Evolutionary conservation across 2,113 vertebrate species (phyloP).

Genomic region (Nerophis ophidion): DNA sequence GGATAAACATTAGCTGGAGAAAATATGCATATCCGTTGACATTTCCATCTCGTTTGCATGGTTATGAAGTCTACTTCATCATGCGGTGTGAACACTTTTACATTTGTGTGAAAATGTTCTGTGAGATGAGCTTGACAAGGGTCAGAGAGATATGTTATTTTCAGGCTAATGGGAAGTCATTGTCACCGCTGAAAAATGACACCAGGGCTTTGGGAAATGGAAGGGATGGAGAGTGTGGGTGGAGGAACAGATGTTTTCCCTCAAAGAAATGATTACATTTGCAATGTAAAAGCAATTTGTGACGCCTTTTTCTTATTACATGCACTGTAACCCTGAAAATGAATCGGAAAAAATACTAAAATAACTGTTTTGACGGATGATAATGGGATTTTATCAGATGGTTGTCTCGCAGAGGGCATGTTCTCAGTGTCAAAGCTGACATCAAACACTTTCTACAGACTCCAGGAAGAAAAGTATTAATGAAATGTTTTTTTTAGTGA

Average conservation of each 20-base stretch:
- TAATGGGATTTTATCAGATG: slow-evolving; percentile 58
- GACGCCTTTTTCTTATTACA: slow-evolving; percentile 58
- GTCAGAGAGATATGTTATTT: slow-evolving; percentile 4
- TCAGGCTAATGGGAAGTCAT: slow-evolving; percentile 27
- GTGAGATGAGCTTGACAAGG: not conserved
- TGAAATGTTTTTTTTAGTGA: too few relatives aligned
- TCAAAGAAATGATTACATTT: slow-evolving; percentile 69
- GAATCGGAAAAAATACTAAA: slow-evolving; percentile 59
- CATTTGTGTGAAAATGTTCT: slow-evolving; percentile 32
- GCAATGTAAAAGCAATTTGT: slow-evolving; percentile 69
- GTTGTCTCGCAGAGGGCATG: slow-evolving; percentile 43
- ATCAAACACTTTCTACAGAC: slow-evolving; percentile 17
- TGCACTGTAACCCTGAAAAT: slow-evolving; percentile 45
- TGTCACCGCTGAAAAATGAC: slow-evolving; percentile 18
- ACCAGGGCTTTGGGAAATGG: slow-evolving; percentile 10
- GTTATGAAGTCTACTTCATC: slow-evolving; percentile 13
- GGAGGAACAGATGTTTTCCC: slow-evolving; percentile 51
- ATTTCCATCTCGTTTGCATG: not conserved
- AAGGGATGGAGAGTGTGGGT: not conserved
- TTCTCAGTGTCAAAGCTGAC: slow-evolving; percentile 19
- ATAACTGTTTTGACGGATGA: slow-evolving; percentile 63
- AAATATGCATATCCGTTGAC: not conserved
- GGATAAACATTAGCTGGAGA: not conserved
- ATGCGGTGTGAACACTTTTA: slow-evolving; percentile 3
- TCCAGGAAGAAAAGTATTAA: slow-evolving; percentile 18